Evolutionary conservation across 2,113 vertebrate species (phyloP).

Genomic region (Donacobius atricapilla): DNA sequence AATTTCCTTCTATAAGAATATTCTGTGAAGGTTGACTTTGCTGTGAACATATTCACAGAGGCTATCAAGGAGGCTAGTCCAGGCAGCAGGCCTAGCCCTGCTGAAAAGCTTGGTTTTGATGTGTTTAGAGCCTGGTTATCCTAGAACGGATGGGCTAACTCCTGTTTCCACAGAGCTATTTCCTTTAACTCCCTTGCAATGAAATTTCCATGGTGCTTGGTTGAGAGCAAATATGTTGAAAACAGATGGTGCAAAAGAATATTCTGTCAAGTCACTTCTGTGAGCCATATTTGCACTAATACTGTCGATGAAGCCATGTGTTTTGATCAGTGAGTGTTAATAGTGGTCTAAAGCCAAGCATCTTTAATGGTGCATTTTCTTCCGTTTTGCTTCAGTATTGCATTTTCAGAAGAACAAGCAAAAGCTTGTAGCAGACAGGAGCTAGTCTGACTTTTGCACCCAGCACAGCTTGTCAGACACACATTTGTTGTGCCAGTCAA

Average conservation of each 20-base stretch:
- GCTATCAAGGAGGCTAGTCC: neutral
- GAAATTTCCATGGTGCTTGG: neutral
- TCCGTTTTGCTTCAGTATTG: neutral
- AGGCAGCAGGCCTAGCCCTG: neutral
- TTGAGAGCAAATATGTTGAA: constrained; percentile 6
- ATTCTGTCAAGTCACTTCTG: neutral
- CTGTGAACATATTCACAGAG: neutral
- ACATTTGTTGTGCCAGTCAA: neutral
- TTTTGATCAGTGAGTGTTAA: neutral
- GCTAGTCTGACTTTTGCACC: neutral
- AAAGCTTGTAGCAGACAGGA: neutral
- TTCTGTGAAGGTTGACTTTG: neutral
- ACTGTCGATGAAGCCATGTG: neutral
- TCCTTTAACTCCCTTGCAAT: neutral
- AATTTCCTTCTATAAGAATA: neutral
- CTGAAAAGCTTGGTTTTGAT: neutral
- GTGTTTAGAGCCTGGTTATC: neutral
- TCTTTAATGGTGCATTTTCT: neutral
- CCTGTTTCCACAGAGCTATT: neutral
- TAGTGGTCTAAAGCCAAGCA: neutral
- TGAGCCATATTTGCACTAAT: neutral
- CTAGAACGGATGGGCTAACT: neutral
- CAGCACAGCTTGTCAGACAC: neutral
- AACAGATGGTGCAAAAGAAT: constrained; percentile 8
- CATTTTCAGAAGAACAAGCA: neutral